phyloP scores from a whole-genome alignment of 1,140 invertebrate genomes.

The Pogonus chalceus region DNA sequence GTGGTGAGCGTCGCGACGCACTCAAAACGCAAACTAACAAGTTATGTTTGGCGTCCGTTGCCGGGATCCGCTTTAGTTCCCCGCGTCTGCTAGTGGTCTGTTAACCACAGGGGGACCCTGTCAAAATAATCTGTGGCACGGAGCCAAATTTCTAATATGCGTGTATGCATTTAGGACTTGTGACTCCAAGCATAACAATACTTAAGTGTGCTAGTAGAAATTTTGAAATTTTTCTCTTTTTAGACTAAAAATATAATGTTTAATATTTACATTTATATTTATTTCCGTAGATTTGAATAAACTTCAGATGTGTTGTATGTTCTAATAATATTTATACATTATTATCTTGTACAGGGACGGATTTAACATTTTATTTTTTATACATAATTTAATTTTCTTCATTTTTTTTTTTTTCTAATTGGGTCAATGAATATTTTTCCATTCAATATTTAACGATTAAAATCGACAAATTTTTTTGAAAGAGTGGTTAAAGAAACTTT shows the following conservation, averaged over 20 bases:
- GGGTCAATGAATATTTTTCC: too few species aligned
- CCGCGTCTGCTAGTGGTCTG: background rate
- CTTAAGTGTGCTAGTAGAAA: background rate
- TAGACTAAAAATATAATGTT: background rate
- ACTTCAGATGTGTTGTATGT: background rate
- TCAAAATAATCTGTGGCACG: background rate
- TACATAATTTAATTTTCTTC: too few species aligned
- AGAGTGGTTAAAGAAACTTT: too few species aligned
- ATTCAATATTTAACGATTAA: too few species aligned
- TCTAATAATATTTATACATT: background rate
- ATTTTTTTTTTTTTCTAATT: too few species aligned
- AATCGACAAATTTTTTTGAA: too few species aligned
- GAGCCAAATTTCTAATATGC: background rate
- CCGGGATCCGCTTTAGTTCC: background rate
- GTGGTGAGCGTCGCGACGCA: background rate
- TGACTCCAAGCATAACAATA: background rate
- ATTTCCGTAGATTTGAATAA: background rate
- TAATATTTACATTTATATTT: background rate
- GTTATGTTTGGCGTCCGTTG: background rate
- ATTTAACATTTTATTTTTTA: too few species aligned
- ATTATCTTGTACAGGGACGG: too few species aligned
- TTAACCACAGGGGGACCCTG: background rate
- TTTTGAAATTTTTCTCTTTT: background rate
- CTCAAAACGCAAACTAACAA: constrained; percentile 10
- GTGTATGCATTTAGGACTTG: background rate